phyloP scores from a whole-genome alignment of 2,888 invertebrate genomes.

The Lydus trimaculatus region DNA sequence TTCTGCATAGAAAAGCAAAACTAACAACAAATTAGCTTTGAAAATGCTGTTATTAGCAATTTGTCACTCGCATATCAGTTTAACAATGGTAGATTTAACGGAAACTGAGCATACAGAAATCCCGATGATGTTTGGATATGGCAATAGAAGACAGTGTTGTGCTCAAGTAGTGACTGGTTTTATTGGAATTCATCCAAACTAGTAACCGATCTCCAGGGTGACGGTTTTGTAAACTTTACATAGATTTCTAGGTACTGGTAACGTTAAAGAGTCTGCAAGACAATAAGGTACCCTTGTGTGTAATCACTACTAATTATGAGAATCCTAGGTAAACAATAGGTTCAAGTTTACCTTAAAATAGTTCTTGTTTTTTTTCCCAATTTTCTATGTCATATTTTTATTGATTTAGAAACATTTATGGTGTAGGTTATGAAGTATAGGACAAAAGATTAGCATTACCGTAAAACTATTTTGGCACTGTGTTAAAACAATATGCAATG shows the following conservation, averaged over 20 bases:
- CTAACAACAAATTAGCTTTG: too few relatives aligned
- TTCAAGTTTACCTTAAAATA: too few relatives aligned
- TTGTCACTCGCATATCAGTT: too few relatives aligned
- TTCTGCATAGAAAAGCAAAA: too few relatives aligned
- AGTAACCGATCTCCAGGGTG: not conserved
- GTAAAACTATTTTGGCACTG: conserved; percentile 41
- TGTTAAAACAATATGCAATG: conserved; percentile 29
- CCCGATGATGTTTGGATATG: not conserved
- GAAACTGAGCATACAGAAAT: not conserved
- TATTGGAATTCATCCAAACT: not conserved
- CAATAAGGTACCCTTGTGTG: too few relatives aligned
- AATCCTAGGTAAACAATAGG: too few relatives aligned
- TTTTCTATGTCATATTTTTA: conserved; percentile 27
- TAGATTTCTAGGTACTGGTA: not conserved
- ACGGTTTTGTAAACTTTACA: not conserved
- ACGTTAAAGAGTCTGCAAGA: not conserved
- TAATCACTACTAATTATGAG: too few relatives aligned
- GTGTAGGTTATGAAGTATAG: conserved; percentile 39
- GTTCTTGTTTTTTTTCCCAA: too few relatives aligned
- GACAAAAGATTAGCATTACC: conserved; percentile 40
- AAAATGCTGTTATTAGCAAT: too few relatives aligned
- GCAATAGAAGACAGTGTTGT: not conserved
- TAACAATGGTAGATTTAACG: not conserved
- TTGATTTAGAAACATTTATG: conserved; percentile 37
- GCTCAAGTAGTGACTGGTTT: not conserved